These are phyloP conservation scores for Chunga burmeisteri DNA, from an alignment of 2,113 vertebrate genomes.

Conservation along the genomic window DNA sequence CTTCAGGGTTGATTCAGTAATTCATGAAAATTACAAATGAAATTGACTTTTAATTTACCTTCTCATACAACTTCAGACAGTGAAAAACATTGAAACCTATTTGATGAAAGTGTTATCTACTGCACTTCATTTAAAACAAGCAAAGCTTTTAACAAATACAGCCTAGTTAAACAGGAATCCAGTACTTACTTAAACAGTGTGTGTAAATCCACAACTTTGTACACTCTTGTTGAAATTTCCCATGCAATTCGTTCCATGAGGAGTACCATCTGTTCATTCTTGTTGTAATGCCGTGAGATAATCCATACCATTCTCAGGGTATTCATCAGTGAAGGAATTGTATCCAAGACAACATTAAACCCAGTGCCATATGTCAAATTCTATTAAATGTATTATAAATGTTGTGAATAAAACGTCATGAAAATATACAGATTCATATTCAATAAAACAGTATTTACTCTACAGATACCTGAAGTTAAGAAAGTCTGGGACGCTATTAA, in stretches of 20 bases:
- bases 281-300: slow-evolving; percentile 88
- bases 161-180: neutral
- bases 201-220: slow-evolving; percentile 75
- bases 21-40: neutral
- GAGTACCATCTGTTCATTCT: slow-evolving; percentile 83
- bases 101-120: neutral
- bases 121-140: neutral
- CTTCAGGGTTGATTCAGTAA: neutral
- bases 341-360: slow-evolving; percentile 78
- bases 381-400: slow-evolving; percentile 4
- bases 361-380: slow-evolving; percentile 67
- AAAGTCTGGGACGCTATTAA: neutral
- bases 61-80: neutral
- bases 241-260: slow-evolving; percentile 91
- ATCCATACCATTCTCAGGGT: slow-evolving; percentile 88
- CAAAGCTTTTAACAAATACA: neutral
- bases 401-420: neutral
- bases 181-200: slow-evolving; percentile 83
- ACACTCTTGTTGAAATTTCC: slow-evolving; percentile 84
- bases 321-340: slow-evolving; percentile 85
- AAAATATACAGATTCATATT: neutral
- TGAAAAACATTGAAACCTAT: neutral
- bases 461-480: neutral
- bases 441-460: neutral
- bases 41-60: neutral